A percentile compares a stretch with the other conserved stretches of the same genome.
Conservation (phyloP, 2,113 vertebrate genomes). For the Rhipidura dahli region DNA sequence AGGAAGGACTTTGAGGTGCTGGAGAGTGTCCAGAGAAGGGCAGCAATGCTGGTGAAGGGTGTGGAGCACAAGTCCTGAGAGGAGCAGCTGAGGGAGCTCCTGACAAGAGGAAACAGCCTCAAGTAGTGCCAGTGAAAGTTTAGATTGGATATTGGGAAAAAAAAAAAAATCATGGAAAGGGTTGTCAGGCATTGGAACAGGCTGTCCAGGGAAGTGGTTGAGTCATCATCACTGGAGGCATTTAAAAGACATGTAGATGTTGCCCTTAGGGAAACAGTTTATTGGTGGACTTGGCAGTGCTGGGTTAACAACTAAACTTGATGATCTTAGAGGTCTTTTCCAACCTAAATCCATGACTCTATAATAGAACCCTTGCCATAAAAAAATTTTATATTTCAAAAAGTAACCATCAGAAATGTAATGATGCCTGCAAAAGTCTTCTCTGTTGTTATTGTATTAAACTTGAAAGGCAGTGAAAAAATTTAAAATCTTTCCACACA, state of each 20-base stretch:
- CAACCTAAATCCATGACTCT: not conserved
- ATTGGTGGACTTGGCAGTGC: not conserved
- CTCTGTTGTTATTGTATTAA: not conserved
- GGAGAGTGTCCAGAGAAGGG: not conserved
- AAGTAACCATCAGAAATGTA: not conserved
- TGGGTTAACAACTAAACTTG: not conserved
- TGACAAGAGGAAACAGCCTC: not conserved
- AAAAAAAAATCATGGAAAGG: not conserved
- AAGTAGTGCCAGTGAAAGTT: not conserved
- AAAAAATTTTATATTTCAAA: not conserved
- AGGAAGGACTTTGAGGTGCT: not conserved
- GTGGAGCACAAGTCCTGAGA: not conserved
- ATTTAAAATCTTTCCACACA: not conserved
- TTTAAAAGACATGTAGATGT: not conserved
- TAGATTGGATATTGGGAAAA: not conserved
- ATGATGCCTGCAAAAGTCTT: not conserved
- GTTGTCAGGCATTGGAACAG: not conserved
- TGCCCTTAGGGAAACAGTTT: not conserved
- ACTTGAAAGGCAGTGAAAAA: not conserved
- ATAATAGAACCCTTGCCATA: not conserved
- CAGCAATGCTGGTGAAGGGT: not conserved
- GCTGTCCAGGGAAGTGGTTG: not conserved
- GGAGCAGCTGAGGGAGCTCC: not conserved
- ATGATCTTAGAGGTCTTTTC: not conserved
- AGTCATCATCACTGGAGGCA: not conserved